Base-by-base conservation (phyloP, 2,113 vertebrate species). In the Syngnathus floridae region DNA sequence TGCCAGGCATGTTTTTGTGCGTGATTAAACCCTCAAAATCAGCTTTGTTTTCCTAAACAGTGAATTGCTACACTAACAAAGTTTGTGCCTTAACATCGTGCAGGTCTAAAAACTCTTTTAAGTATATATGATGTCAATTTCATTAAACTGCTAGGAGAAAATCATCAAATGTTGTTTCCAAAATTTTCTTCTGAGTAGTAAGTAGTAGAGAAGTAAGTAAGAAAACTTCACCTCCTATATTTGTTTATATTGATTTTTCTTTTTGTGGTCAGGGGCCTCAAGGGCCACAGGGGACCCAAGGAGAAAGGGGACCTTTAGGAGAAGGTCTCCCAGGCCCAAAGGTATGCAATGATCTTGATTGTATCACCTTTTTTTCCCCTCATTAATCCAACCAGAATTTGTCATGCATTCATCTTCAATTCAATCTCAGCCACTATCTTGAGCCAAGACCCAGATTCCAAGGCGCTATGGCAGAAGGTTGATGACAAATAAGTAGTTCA, bases 311-410 rank as follows among this genome's bases (percentile, higher is more conserved):
- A 26, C 77, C 64, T 2, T 69, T 83, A 54, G 94, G 93, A 80
- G 94, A 96, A 84, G 94, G 94, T 19, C 83, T 93, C 26, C 94
- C 93, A 69, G 94, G 94, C 75, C 75, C 91, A 71, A 96, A 96
- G 92, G 94, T 96, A 88, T 62, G 77, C 66, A 55, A 19, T 35
- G 56, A 58, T 17, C 54, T 35, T n/a, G 16, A 26, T 58, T 4
- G 4, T 9, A 21, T 12, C 5, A 6, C 0, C 13, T 31, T 55
- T 55, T 1, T 56, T 35, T 36, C 5, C 26, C 5, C 21, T 5
- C 54, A 17, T 56, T 35, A 35, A 2, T 16, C 31, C 19, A 54
- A 26, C 21, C 51, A 54, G 21, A 54, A 13, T 36, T 17, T 1
- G 14, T n/a, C 31, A 70, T 57, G 70, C 41, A 55, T 76, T 68